Evolutionary conservation across 2,888 invertebrate species (phyloP).

Genomic region (Andrena hattorfiana): DNA sequence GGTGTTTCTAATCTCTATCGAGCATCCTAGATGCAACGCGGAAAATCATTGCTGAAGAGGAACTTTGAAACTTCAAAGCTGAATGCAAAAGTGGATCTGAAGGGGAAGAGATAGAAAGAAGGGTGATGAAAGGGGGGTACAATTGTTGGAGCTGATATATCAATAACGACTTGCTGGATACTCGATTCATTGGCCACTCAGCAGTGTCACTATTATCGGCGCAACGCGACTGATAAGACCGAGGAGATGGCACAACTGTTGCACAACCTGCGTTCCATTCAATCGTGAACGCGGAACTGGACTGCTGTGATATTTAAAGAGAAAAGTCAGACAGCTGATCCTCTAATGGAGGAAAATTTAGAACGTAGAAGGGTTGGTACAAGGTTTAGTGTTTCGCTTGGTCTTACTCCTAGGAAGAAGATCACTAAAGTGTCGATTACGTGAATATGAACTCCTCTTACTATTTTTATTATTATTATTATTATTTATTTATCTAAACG

Average conservation of each 20-base stretch:
- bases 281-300: conserved; percentile 18
- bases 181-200: neutral
- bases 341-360: too few relatives aligned
- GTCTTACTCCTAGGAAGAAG: too few relatives aligned
- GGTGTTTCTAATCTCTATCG: neutral
- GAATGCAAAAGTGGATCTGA: neutral
- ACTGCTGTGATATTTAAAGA: neutral
- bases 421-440: too few relatives aligned
- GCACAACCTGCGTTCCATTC: conserved; percentile 23
- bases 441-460: too few relatives aligned
- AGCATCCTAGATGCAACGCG: neutral
- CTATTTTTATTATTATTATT: too few relatives aligned
- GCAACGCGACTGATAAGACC: neutral
- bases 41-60: too few relatives aligned
- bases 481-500: too few relatives aligned
- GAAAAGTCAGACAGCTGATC: neutral
- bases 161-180: neutral
- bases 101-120: neutral
- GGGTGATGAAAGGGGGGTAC: neutral
- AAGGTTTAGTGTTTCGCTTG: too few relatives aligned
- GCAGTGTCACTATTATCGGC: neutral
- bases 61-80: too few relatives aligned
- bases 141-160: neutral
- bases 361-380: too few relatives aligned
- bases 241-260: conserved; percentile 20